These are phyloP conservation scores for Chrysopa pallens DNA, from an alignment of 1,140 invertebrate genomes.

Conservation along the genomic window DNA sequence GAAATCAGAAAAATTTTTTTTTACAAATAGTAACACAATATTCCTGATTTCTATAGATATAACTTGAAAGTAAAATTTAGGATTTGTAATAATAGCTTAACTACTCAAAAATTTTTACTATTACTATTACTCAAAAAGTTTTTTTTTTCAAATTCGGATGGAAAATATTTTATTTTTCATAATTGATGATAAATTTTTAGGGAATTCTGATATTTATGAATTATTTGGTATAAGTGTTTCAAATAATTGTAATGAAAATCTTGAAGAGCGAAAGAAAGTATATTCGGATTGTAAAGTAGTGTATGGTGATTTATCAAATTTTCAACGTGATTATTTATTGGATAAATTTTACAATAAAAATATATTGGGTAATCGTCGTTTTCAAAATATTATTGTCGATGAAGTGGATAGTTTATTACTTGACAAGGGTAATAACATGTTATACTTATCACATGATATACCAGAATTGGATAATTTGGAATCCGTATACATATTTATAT, in stretches of 20 bases:
- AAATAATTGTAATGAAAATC: conserved; percentile 12
- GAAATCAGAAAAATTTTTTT: too few relatives aligned
- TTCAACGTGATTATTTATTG: conserved; percentile 17
- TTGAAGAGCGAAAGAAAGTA: conserved; percentile 8
- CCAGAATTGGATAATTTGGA: conserved; percentile 17
- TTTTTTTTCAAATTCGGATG: too few relatives aligned
- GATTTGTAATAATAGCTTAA: too few relatives aligned
- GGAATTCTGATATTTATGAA: conserved; percentile 10
- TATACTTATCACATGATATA: conserved; percentile 17
- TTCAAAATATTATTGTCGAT: conserved; percentile 17
- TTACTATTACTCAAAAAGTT: too few relatives aligned
- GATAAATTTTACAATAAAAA: conserved; percentile 14
- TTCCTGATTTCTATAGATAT: too few relatives aligned
- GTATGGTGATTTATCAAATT: conserved; percentile 17
- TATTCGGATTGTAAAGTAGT: conserved; percentile 12
- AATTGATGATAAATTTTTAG: neutral
- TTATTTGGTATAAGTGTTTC: conserved; percentile 12
- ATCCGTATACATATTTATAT: conserved; percentile 18
- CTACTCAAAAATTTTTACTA: too few relatives aligned
- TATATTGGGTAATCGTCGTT: conserved; percentile 10
- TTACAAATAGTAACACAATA: too few relatives aligned
- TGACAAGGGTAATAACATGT: conserved; percentile 19
- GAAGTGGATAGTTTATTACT: conserved; percentile 23
- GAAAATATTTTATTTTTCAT: too few relatives aligned
- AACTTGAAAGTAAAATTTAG: too few relatives aligned